These are phyloP conservation scores for Teleopsis dalmanni DNA, from an alignment of 1,140 invertebrate species.

Conservation along the genomic window DNA sequence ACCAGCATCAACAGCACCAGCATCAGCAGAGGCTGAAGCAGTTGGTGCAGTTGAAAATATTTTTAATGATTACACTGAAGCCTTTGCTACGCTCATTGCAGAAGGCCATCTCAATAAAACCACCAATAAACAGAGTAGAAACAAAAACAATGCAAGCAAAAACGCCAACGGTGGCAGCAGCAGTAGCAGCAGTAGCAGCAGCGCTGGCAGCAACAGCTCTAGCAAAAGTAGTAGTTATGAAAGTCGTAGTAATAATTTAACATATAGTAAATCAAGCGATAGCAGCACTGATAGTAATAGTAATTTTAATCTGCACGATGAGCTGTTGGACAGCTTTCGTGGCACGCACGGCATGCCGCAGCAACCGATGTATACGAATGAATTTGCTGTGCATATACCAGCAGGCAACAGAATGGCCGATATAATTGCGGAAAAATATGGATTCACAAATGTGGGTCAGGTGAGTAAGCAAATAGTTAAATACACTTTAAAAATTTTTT, in stretches of 20 bases:
- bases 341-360: slow-evolving; percentile 30
- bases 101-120: background rate
- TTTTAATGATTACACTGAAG: slow-evolving; percentile 13
- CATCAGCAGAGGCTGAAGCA: background rate
- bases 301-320: slow-evolving; percentile 9
- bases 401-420: slow-evolving; percentile 49
- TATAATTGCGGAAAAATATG: slow-evolving; percentile 52
- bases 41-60: slow-evolving; percentile 10
- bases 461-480: slow-evolving; percentile 37
- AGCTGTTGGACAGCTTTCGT: slow-evolving; percentile 27
- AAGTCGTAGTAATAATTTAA: background rate
- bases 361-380: slow-evolving; percentile 52
- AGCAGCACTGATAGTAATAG: slow-evolving; percentile 45
- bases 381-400: slow-evolving; percentile 58
- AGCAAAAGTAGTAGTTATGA: background rate
- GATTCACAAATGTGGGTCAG: slow-evolving; percentile 58
- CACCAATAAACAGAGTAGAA: slow-evolving; percentile 32
- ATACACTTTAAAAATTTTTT: no score
- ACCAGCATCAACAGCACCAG: slow-evolving; percentile 26
- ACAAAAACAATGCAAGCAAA: slow-evolving; percentile 12
- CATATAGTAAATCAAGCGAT: background rate
- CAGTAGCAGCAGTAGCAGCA: slow-evolving; percentile 18
- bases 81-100: slow-evolving; percentile 2
- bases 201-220: slow-evolving; percentile 36
- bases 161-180: background rate